A percentile compares a stretch with the other conserved stretches of the same genome.
phyloP scores from a whole-genome alignment of 2,888 invertebrate species.

The Thereva nobilitata region DNA sequence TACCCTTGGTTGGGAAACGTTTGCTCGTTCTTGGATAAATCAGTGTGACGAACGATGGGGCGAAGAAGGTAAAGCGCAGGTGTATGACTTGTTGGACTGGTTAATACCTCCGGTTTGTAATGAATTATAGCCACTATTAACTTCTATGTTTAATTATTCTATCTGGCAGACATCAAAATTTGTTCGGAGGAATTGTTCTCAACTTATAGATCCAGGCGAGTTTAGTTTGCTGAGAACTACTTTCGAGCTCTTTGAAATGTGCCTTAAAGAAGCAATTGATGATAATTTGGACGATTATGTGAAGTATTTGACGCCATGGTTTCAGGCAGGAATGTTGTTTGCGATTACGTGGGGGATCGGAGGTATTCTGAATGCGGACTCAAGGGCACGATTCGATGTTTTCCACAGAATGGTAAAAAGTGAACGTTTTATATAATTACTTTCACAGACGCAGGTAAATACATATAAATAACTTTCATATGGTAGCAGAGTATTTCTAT shows the following conservation, averaged over 20 bases:
- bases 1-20: slow-evolving; percentile 80
- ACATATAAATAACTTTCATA: too few relatives aligned
- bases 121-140: neutral
- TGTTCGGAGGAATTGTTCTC: slow-evolving; percentile 70
- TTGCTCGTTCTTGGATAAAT: slow-evolving; percentile 80
- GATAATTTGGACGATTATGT: slow-evolving; percentile 70
- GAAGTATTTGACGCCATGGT: slow-evolving; percentile 71
- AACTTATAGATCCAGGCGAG: slow-evolving; percentile 70
- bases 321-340: slow-evolving; percentile 76
- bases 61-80: slow-evolving; percentile 61
- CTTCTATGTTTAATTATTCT: slow-evolving; percentile 2
- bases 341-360: slow-evolving; percentile 84
- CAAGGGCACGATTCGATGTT: slow-evolving; percentile 70
- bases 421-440: too few relatives aligned
- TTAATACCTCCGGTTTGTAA: slow-evolving; percentile 7
- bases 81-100: slow-evolving; percentile 8
- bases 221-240: slow-evolving; percentile 74
- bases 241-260: slow-evolving; percentile 75
- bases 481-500: too few relatives aligned
- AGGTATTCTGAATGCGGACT: slow-evolving; percentile 74
- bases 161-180: slow-evolving; percentile 60
- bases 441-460: too few relatives aligned
- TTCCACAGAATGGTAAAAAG: slow-evolving; percentile 60
- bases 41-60: slow-evolving; percentile 67
- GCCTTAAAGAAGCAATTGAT: slow-evolving; percentile 71